Evolutionary conservation across 2,797 vertebrate genomes (phyloP).

Genomic region (Poecilia gillii): DNA sequence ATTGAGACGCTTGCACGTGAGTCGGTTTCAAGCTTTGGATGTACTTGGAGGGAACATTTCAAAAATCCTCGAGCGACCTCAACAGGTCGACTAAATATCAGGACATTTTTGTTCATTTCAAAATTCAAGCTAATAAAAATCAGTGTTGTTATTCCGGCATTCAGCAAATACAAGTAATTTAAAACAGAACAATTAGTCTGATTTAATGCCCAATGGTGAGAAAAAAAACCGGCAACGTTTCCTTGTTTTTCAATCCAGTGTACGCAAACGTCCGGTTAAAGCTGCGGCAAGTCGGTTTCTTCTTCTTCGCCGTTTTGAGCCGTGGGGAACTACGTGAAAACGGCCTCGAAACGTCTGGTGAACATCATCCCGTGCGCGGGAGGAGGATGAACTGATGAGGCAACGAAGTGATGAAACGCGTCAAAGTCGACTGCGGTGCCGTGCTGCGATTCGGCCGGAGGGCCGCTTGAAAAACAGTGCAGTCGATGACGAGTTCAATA

Average conservation of each 20-base stretch:
- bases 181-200: background rate
- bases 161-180: background rate
- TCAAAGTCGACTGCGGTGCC: conserved; percentile 49
- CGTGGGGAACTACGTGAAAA: conserved; percentile 59
- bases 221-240: background rate
- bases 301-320: conserved; percentile 2
- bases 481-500: conserved; percentile 70
- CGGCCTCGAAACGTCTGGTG: conserved; percentile 49
- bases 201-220: background rate
- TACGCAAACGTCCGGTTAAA: background rate
- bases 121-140: background rate
- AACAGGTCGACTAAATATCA: background rate
- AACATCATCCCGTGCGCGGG: conserved; percentile 48
- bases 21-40: background rate
- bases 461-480: conserved; percentile 67
- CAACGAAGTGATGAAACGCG: conserved; percentile 67
- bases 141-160: background rate
- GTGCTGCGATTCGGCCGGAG: conserved; percentile 35
- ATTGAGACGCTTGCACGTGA: background rate
- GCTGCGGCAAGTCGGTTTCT: background rate
- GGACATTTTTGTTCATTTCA: background rate
- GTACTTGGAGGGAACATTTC: background rate
- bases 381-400: conserved; percentile 57
- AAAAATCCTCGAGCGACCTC: background rate
- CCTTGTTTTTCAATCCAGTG: background rate